Evolutionary conservation across 2,888 invertebrate species (phyloP).

Genomic region (Geotrupes spiniger): DNA sequence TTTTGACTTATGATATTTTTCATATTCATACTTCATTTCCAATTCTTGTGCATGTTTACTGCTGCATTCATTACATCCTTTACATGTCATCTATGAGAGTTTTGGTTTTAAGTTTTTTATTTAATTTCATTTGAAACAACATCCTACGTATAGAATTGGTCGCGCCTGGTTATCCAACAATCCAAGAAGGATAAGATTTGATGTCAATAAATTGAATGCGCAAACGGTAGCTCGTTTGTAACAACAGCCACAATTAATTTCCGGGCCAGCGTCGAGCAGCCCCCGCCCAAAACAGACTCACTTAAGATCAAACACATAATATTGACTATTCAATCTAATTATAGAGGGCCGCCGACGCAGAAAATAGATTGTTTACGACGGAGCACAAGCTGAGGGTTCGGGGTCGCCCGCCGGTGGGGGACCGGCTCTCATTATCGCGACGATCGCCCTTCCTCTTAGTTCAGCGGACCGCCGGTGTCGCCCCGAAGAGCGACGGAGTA

Average conservation of each 20-base stretch:
- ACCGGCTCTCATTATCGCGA: background rate
- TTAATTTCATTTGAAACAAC: too few species aligned
- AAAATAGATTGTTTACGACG: constrained; percentile 22
- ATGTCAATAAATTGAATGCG: background rate
- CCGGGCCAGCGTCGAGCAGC: background rate
- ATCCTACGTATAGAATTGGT: too few species aligned
- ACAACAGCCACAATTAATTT: background rate
- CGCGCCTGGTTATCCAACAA: too few species aligned
- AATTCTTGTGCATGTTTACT: too few species aligned
- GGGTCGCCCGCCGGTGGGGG: background rate
- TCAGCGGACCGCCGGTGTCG: background rate
- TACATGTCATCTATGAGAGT: too few species aligned
- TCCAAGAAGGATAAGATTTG: too few species aligned
- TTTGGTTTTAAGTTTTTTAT: too few species aligned
- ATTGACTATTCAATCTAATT: constrained; percentile 26
- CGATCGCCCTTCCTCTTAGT: background rate
- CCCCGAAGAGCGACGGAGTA: background rate
- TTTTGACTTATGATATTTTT: too few species aligned
- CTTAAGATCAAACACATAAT: constrained; percentile 22
- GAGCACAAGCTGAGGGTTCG: background rate
- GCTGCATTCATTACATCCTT: too few species aligned
- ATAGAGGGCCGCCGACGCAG: constrained; percentile 23
- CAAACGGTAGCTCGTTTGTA: constrained; percentile 2
- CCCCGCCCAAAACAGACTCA: constrained; percentile 12
- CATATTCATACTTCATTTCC: too few species aligned